phyloP scores from a whole-genome alignment of 2,888 invertebrate species.

The Glaucopsyche alexis region DNA sequence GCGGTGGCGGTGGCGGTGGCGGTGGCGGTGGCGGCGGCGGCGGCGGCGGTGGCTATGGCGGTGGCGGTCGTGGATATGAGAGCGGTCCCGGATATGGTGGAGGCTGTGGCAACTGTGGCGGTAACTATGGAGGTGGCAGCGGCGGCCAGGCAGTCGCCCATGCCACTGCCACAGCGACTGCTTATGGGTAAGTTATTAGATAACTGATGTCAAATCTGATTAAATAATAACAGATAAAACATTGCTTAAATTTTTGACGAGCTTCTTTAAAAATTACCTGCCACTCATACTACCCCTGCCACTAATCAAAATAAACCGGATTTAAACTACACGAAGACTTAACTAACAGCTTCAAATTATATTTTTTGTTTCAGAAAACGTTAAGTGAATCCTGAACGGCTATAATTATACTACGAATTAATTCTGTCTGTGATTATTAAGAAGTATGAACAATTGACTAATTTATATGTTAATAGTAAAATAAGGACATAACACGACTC shows the following conservation, averaged over 20 bases:
- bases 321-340: not conserved
- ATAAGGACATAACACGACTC: not conserved
- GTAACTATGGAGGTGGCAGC: not conserved
- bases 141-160: not conserved
- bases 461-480: not conserved
- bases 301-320: not conserved
- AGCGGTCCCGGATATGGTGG: conserved; percentile 3
- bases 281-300: not conserved
- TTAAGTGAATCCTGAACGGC: not conserved
- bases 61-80: not conserved
- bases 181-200: not conserved
- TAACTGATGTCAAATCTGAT: too few species aligned
- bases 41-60: not conserved
- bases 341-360: not conserved
- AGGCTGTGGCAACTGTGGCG: conserved; percentile 1
- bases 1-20: conserved; percentile 43
- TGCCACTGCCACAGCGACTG: not conserved
- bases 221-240: not conserved
- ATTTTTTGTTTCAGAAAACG: conserved; percentile 21
- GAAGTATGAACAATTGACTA: not conserved
- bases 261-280: too few species aligned
- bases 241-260: too few species aligned
- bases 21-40: not conserved
- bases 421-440: not conserved
- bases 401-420: not conserved